Base-by-base conservation (phyloP, 23 tunicate species). In the Ascidia mentula region DNA sequence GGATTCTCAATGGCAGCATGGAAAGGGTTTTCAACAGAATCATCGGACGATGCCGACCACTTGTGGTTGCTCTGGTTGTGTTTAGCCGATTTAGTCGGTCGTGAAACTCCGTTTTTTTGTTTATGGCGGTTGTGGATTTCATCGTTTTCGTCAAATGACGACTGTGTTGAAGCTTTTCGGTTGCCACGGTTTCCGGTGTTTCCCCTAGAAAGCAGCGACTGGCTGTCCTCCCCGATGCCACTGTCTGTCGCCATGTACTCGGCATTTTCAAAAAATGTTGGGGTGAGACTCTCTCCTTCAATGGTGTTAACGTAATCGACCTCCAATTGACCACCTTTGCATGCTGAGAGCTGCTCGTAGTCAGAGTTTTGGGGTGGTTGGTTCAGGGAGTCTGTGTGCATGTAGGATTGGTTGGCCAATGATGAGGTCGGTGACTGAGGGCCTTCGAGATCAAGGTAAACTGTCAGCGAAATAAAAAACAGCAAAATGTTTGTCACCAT, bases 161-260 rank as follows among this genome's bases (percentile, higher is more conserved):
- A 53, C 33, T 38, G 65, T 0, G 80, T 30, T 28, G 38, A 40
- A 9, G 70, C 73, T 24, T 37, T 74, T 28, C 80, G 77, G 59
- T 79, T 40, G 28, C 22, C 82, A 31, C 76, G 69, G 31, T 80
- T 74, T 12, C 80, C 80, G 22, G 65, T 74, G 59, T 59, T 42
- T 24, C 92, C 84, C 4, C 92, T 36, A 7, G 89, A 84, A 6
- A 79, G 76, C 8, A 90, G 84, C 35, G 96, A 90, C 33, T 89
- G 95, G 36, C 80, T 46, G 80, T 90, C 96, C n/a, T 90, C 96
- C 26, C 96, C 96, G 32, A 90, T 90, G 34, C 96, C 96, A 46
- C 89, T 85, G 85, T 90, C 96, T 0, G 96, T 85, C 32, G 96
- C 83, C 89, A 90, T 85, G 78, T 90, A 90, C 36, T 90, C 96